These are phyloP conservation scores for Salvelinus alpinus DNA, from an alignment of 2,113 vertebrate species.

Conservation along the genomic window DNA sequence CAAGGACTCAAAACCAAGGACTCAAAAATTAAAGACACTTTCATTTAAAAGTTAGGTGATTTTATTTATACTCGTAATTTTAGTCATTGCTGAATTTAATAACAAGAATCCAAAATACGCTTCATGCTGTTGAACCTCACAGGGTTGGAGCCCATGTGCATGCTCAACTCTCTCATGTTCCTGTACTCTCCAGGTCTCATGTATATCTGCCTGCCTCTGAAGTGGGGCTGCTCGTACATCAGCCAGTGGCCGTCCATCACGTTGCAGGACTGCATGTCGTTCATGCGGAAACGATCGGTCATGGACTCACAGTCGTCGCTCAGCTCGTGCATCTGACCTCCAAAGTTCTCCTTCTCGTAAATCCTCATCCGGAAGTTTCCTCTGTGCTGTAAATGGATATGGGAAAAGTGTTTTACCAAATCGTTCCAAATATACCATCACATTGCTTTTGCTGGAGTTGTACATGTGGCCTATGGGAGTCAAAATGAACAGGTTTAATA, in stretches of 20 bases:
- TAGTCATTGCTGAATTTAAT: constrained; percentile 38
- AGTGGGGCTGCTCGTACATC: constrained; percentile 74
- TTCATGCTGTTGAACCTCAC: constrained; percentile 21
- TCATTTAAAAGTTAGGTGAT: constrained; percentile 30
- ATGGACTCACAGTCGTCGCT: constrained; percentile 4
- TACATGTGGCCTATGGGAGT: background rate
- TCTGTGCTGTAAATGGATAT: constrained; percentile 23
- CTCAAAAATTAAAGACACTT: background rate
- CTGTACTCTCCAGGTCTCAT: constrained; percentile 28
- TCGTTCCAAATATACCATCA: too few species aligned
- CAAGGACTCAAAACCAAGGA: background rate
- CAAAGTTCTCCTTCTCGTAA: constrained; percentile 24
- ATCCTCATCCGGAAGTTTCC: constrained; percentile 44
- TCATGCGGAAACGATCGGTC: constrained; percentile 60
- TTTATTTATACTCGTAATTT: constrained; percentile 53
- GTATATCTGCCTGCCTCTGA: constrained; percentile 60
- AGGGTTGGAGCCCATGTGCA: background rate
- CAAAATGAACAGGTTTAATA: background rate
- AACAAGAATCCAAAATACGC: constrained; percentile 49
- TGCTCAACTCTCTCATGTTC: constrained; percentile 19
- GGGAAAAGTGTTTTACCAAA: background rate
- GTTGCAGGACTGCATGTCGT: constrained; percentile 70
- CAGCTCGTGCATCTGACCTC: constrained; percentile 9
- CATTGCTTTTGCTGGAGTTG: too few species aligned
- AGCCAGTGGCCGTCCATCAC: constrained; percentile 81